Percentiles rank a stretch among this genome's conserved stretches.
Evolutionary conservation across 2,888 invertebrate genomes (phyloP).

Genomic region (Sphaerophoria rueppellii): DNA sequence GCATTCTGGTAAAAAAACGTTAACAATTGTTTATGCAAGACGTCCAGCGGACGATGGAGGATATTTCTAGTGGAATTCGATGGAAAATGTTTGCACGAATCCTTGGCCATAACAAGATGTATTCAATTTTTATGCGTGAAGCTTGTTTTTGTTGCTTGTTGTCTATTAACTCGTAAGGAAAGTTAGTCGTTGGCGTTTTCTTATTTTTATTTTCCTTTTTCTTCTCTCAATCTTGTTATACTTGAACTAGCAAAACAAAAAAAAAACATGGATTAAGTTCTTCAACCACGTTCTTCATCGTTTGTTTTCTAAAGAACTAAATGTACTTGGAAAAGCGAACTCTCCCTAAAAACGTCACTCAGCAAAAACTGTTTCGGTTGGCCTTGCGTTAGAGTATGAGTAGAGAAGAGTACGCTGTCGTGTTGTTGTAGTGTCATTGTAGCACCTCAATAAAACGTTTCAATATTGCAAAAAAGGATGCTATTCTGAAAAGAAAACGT

Average conservation of each 20-base stretch:
- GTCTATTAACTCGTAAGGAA: slow-evolving; percentile 69
- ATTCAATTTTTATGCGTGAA: slow-evolving; percentile 70
- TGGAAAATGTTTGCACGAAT: slow-evolving; percentile 53
- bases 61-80: slow-evolving; percentile 47
- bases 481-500: slow-evolving; percentile 65
- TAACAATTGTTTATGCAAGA: slow-evolving; percentile 39
- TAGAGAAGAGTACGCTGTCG: background rate
- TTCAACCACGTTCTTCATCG: slow-evolving; percentile 56
- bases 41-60: background rate
- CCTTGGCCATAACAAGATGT: slow-evolving; percentile 62
- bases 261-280: slow-evolving; percentile 67
- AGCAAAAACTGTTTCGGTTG: slow-evolving; percentile 52
- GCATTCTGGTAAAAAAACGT: slow-evolving; percentile 32
- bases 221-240: background rate
- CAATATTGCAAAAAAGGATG: slow-evolving; percentile 72
- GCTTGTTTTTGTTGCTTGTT: slow-evolving; percentile 54
- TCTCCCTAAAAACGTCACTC: slow-evolving; percentile 65
- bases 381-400: background rate
- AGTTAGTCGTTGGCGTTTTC: slow-evolving; percentile 62
- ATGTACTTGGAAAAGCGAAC: slow-evolving; percentile 34
- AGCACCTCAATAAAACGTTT: slow-evolving; percentile 72
- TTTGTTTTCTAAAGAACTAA: slow-evolving; percentile 43
- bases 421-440: slow-evolving; percentile 33
- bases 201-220: background rate
- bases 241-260: slow-evolving; percentile 30